Conservation (phyloP, 2,888 invertebrate genomes). For the Yponomeuta plumbellus region DNA sequence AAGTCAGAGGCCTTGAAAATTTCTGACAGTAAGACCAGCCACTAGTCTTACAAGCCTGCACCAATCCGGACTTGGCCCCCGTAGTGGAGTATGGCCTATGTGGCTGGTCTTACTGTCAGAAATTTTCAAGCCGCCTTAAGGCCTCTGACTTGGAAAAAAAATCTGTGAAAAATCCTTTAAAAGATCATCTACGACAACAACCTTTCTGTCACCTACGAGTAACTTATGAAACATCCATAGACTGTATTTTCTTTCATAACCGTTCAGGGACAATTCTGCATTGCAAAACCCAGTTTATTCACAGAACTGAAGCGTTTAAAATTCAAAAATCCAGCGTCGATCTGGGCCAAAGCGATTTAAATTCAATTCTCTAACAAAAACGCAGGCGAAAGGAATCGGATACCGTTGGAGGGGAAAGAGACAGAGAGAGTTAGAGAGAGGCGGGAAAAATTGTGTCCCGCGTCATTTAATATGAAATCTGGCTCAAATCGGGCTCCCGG, state of each 20-base stretch:
- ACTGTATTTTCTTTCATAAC: background rate
- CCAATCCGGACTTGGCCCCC: no score
- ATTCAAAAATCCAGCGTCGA: background rate
- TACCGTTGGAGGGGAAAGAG: background rate
- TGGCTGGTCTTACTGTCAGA: no score
- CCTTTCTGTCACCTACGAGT: no score
- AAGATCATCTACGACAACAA: no score
- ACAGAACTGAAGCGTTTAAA: background rate
- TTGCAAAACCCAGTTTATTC: background rate
- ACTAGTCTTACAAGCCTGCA: no score
- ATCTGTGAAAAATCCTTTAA: no score
- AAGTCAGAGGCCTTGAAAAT: no score
- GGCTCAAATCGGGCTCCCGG: background rate
- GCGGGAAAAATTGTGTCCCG: constrained; percentile 45
- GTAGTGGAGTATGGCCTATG: no score
- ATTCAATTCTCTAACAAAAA: constrained; percentile 11
- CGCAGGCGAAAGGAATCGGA: constrained; percentile 7
- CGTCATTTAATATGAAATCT: constrained; percentile 48
- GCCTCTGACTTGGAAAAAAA: no score
- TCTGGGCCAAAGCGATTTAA: background rate
- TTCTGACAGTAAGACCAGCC: no score
- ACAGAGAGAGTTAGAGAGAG: background rate
- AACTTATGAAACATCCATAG: no score
- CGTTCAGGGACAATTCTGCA: background rate
- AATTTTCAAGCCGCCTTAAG: no score